Conservation (phyloP, 2,888 invertebrate genomes). For the Dromius quadrimaculatus region DNA sequence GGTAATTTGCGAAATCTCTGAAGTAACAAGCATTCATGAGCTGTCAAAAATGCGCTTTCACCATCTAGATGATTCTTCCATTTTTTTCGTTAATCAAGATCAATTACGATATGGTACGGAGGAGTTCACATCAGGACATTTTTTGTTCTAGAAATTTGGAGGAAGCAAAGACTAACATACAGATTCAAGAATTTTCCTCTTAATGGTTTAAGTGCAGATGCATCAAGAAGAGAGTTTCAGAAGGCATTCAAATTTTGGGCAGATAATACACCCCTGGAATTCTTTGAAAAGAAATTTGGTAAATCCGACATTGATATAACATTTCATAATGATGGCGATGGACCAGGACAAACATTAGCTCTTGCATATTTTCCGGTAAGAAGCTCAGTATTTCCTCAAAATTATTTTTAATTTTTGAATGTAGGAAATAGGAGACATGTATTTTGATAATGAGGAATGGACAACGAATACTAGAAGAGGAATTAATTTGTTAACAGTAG, state of each 20-base stretch:
- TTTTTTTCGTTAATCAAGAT: too few species aligned
- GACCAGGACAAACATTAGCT: constrained; percentile 30
- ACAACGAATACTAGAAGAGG: constrained; percentile 30
- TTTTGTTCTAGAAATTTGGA: constrained; percentile 38
- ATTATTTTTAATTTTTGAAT: constrained; percentile 3
- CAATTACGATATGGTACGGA: too few species aligned
- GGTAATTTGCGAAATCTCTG: too few species aligned
- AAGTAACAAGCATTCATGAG: too few species aligned
- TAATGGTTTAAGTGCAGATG: constrained; percentile 7
- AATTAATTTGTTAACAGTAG: constrained; percentile 54
- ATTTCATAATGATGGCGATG: constrained; percentile 30
- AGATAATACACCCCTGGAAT: constrained; percentile 17
- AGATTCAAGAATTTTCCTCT: constrained; percentile 33
- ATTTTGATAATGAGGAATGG: constrained; percentile 50
- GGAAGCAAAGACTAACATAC: constrained; percentile 31
- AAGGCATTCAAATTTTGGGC: constrained; percentile 35
- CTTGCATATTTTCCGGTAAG: constrained; percentile 47
- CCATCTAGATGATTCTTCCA: too few species aligned
- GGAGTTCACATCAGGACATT: too few species aligned
- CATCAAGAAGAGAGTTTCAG: neutral
- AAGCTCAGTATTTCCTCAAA: too few species aligned
- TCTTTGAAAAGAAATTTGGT: constrained; percentile 17
- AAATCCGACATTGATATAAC: constrained; percentile 32
- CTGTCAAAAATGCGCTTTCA: too few species aligned
- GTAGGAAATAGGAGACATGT: constrained; percentile 24